phyloP scores from a whole-genome alignment of 1,140 invertebrate genomes.

The Varroa destructor region DNA sequence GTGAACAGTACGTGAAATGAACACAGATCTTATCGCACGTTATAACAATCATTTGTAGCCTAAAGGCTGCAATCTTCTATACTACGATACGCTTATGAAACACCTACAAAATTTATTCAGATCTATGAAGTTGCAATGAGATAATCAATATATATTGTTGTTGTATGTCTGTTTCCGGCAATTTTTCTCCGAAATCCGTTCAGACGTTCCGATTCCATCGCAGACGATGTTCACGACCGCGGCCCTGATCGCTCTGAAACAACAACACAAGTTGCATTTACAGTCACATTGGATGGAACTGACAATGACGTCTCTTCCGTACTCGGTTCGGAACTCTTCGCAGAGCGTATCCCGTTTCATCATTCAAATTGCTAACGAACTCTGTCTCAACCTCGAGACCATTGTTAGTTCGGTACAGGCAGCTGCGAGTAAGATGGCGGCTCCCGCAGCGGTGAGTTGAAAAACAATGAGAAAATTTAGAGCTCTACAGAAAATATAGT shows the following conservation, averaged over 20 bases:
- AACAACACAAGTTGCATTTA: slow-evolving; percentile 48
- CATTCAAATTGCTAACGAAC: slow-evolving; percentile 61
- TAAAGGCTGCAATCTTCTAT: too few relatives aligned
- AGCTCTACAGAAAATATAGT: too few relatives aligned
- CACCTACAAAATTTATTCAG: too few relatives aligned
- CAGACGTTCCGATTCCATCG: slow-evolving; percentile 55
- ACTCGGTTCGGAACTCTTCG: slow-evolving; percentile 4
- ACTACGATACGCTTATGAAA: too few relatives aligned
- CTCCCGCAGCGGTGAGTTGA: too few relatives aligned
- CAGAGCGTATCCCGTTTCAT: slow-evolving; percentile 36
- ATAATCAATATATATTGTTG: neutral
- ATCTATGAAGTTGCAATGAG: too few relatives aligned
- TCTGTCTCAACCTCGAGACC: slow-evolving; percentile 67
- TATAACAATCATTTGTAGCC: neutral
- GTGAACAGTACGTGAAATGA: slow-evolving; percentile 11
- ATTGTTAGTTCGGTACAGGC: slow-evolving; percentile 37
- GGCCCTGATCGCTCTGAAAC: slow-evolving; percentile 58
- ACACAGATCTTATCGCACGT: neutral
- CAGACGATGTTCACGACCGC: slow-evolving; percentile 74
- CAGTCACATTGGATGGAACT: slow-evolving; percentile 67
- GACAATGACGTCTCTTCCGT: slow-evolving; percentile 30
- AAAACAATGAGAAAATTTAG: too few relatives aligned
- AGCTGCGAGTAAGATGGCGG: too few relatives aligned
- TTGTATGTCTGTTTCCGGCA: neutral
- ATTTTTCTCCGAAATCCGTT: too few relatives aligned